Percentiles rank a stretch among this genome's conserved stretches.
Evolutionary conservation across 2,113 vertebrate species (phyloP).

Genomic region (Cyprinodon variegatus): DNA sequence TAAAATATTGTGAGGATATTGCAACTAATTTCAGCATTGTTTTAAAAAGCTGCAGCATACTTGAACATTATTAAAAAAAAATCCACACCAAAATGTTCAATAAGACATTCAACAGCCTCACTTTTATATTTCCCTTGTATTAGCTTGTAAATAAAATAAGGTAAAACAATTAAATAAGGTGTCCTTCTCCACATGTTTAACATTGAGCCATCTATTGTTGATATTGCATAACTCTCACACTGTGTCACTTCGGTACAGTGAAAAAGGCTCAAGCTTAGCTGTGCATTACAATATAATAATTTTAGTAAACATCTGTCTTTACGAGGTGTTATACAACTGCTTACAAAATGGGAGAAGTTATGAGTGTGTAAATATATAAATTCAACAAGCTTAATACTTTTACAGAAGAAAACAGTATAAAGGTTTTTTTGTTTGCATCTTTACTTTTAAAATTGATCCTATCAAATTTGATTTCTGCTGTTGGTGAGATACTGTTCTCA

Average conservation of each 20-base stretch:
- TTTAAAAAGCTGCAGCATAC: neutral
- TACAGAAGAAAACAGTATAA: neutral
- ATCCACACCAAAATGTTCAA: neutral
- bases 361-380: neutral
- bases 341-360: constrained; percentile 24
- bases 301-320: constrained; percentile 44
- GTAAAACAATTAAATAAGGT: constrained; percentile 29
- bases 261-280: constrained; percentile 48
- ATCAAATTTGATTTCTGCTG: neutral
- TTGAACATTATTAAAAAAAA: neutral
- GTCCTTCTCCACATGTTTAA: constrained; percentile 35
- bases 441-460: neutral
- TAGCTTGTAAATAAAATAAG: constrained; percentile 20
- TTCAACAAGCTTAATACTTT: neutral
- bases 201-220: constrained; percentile 58
- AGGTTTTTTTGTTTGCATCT: neutral
- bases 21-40: neutral
- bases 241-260: constrained; percentile 53
- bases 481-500: constrained; percentile 18
- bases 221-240: constrained; percentile 69
- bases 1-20: neutral
- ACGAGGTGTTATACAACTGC: constrained; percentile 26
- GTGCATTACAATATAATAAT: constrained; percentile 41
- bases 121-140: constrained; percentile 10
- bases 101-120: neutral